Evolutionary conservation across 2,888 invertebrate genomes (phyloP).

Genomic region (Scelioninae gen. 2): DNA sequence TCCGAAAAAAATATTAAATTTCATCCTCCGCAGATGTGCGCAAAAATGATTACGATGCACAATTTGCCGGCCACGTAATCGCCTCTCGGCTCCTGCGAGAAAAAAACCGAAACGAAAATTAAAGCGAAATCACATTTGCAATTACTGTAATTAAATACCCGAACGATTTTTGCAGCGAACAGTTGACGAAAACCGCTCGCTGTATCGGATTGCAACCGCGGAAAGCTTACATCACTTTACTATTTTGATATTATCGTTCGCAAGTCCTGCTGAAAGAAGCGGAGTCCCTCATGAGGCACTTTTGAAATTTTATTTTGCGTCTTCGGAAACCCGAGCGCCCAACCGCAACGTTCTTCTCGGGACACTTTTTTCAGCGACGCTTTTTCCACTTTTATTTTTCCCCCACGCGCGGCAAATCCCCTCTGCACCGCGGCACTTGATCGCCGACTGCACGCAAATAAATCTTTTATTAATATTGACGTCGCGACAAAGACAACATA

Average conservation of each 20-base stretch:
- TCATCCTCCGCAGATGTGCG: too few species aligned
- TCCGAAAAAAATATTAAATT: too few species aligned
- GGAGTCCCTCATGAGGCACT: slow-evolving; percentile 25
- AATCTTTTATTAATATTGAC: too few species aligned
- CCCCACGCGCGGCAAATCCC: not conserved
- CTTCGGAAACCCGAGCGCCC: slow-evolving; percentile 40
- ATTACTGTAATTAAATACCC: slow-evolving; percentile 41
- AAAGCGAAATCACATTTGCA: slow-evolving; percentile 37
- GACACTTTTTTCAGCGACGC: slow-evolving; percentile 5
- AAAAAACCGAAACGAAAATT: slow-evolving; percentile 18
- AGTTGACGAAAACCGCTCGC: slow-evolving; percentile 26
- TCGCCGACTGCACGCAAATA: too few species aligned
- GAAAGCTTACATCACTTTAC: slow-evolving; percentile 52
- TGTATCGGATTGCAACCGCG: slow-evolving; percentile 36
- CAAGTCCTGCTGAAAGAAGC: slow-evolving; percentile 20
- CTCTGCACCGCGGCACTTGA: not conserved
- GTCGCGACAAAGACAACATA: too few species aligned
- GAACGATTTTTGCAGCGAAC: slow-evolving; percentile 20
- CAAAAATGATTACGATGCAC: too few species aligned
- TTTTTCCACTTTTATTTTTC: slow-evolving; percentile 4
- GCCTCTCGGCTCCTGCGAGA: too few species aligned
- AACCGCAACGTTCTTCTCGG: slow-evolving; percentile 48
- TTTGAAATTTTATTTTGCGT: slow-evolving; percentile 41
- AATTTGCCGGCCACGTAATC: too few species aligned
- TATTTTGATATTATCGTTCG: slow-evolving; percentile 34